These are phyloP conservation scores for Melolontha melolontha DNA, from an alignment of 2,888 invertebrate species.

Conservation along the genomic window DNA sequence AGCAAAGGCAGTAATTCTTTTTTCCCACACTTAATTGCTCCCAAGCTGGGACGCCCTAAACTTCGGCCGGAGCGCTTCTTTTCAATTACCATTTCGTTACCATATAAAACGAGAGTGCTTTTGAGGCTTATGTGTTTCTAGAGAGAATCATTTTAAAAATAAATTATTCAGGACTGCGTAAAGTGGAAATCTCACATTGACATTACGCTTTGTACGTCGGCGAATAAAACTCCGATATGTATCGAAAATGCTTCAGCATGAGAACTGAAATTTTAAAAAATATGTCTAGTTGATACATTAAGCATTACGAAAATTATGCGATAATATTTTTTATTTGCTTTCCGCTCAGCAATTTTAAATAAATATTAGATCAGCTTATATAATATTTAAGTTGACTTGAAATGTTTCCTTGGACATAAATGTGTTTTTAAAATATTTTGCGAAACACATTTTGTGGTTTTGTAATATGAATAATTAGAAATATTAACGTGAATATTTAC, in stretches of 20 bases:
- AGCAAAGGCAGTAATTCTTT: neutral
- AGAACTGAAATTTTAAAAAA: too few species aligned
- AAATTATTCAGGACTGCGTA: constrained; percentile 22
- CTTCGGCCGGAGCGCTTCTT: constrained; percentile 7
- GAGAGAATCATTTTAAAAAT: constrained; percentile 31
- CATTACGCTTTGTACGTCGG: neutral
- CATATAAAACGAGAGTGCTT: constrained; percentile 27
- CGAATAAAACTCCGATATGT: constrained; percentile 1
- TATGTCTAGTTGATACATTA: too few species aligned
- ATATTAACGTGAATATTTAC: too few species aligned
- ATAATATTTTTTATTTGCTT: too few species aligned
- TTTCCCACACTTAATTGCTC: constrained; percentile 20
- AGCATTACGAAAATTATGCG: too few species aligned
- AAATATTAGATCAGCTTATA: too few species aligned
- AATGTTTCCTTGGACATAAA: too few species aligned
- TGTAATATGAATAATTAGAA: too few species aligned
- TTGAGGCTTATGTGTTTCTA: constrained; percentile 22
- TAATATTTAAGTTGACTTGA: too few species aligned
- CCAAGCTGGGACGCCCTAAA: neutral
- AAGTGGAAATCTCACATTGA: constrained; percentile 18
- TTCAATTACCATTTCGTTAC: constrained; percentile 27
- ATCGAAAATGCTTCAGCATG: neutral
- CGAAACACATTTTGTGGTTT: too few species aligned
- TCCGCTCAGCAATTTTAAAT: too few species aligned
- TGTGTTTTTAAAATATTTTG: too few species aligned